Percentiles rank a stretch among this genome's conserved stretches.
phyloP scores from a whole-genome alignment of 2,888 invertebrate species.

The Xanthorhoe designata region DNA sequence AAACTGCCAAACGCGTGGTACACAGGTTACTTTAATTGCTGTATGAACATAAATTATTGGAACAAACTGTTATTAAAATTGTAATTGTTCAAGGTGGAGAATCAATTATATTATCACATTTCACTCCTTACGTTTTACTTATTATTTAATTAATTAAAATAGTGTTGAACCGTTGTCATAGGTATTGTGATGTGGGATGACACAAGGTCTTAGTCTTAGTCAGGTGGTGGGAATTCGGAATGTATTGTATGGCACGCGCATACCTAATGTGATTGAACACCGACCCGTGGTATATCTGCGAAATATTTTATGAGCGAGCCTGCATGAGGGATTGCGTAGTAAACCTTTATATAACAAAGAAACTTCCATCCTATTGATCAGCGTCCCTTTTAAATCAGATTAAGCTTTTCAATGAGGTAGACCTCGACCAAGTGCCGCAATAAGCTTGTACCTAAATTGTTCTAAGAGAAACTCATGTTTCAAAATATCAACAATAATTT shows the following conservation, averaged over 20 bases:
- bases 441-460: constrained; percentile 25
- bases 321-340: constrained; percentile 36
- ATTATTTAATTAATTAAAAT: too few relatives aligned
- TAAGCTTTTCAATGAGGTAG: constrained; percentile 26
- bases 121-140: too few relatives aligned
- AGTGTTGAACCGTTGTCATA: too few relatives aligned
- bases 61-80: too few relatives aligned
- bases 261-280: constrained; percentile 46
- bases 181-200: background rate
- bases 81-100: too few relatives aligned
- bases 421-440: constrained; percentile 6
- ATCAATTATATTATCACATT: too few relatives aligned
- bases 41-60: background rate
- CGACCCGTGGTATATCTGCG: constrained; percentile 35
- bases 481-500: constrained; percentile 55
- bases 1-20: background rate
- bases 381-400: constrained; percentile 42
- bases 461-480: constrained; percentile 30
- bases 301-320: constrained; percentile 45
- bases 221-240: constrained; percentile 44
- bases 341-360: constrained; percentile 43
- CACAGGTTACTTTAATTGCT: background rate
- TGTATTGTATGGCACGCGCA: constrained; percentile 46
- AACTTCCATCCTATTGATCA: constrained; percentile 38
- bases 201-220: constrained; percentile 44